Evolutionary conservation across 1,140 invertebrate species (phyloP), one percentile per base, ranked within the genome.

Genomic region (Macrobrachium nipponense): DNA sequence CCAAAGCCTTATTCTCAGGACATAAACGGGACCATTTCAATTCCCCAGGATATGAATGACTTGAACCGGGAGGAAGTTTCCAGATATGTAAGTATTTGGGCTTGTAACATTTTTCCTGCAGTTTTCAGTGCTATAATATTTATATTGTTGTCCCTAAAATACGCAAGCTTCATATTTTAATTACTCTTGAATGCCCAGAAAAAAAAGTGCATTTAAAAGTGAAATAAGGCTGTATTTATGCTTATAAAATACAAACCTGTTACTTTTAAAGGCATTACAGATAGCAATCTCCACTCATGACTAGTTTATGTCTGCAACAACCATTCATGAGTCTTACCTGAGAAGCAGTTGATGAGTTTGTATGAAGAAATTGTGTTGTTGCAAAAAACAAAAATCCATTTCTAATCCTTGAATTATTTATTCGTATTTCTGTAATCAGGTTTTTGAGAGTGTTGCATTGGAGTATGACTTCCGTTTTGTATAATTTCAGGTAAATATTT

Each of bases 41-140:
- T 97, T 72, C 97, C 97, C 82, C 91, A 93, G 2, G 92, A 98
- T 92, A 99, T 99, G 93, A 99, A 99, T 92, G 96, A 99, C 92
- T 90, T 94, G 89, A 99, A 99, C 92, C 92, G 92, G 90, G 98
- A 99, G 92, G 97, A 99, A 91, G 92, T 93, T 14, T 92, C 93
- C 6, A 92, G 95, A 91, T 97, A 97, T 92, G 95, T 96, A 91
- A 93, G 93, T 92, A 20, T 68, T 76, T 18, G 27, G 36, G n/a
- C 60, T 27, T 36, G 11, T 23, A 20, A 23, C 64, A 80, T 72
- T 20, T 79, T 6, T 82, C 15, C 10, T 44, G 58, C 66, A 68
- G 61, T 80, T 43, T 88, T 60, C 80, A 27, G 86, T 80, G 27
- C 84, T 44, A 3, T 58, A 1, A 43, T 18, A n/a, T 44, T 10